phyloP scores from a whole-genome alignment of 1,140 invertebrate species.

The Drosophila kanapiae region DNA sequence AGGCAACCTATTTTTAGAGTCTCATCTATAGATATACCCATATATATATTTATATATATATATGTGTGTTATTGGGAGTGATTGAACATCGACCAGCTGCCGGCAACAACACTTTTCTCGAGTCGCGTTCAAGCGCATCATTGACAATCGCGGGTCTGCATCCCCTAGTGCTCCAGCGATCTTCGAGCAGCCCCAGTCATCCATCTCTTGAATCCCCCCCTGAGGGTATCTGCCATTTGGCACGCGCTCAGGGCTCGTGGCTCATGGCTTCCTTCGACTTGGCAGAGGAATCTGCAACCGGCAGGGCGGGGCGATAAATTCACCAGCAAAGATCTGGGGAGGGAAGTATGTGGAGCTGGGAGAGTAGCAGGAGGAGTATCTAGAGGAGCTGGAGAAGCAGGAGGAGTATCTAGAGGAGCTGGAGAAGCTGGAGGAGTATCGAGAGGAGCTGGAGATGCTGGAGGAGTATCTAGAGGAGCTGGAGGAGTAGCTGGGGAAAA shows the following conservation, averaged over 20 bases:
- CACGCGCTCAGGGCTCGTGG: constrained; percentile 57
- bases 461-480: neutral
- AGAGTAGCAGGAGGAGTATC: neutral
- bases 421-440: no score
- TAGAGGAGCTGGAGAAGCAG: neutral
- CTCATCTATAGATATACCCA: constrained; percentile 1
- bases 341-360: neutral
- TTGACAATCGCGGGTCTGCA: constrained; percentile 55
- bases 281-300: neutral
- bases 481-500: constrained; percentile 2
- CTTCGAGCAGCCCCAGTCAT: neutral
- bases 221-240: constrained; percentile 12
- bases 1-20: constrained; percentile 50
- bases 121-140: constrained; percentile 57
- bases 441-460: neutral
- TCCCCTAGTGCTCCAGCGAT: neutral
- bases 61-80: constrained; percentile 20
- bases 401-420: no score
- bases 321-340: constrained; percentile 20
- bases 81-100: constrained; percentile 71
- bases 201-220: neutral
- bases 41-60: constrained; percentile 31
- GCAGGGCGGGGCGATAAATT: constrained; percentile 47
- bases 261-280: constrained; percentile 29
- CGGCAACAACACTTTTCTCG: constrained; percentile 6